Evolutionary conservation across 2,113 vertebrate species (phyloP).

Genomic region (Amblyornis subalaris): DNA sequence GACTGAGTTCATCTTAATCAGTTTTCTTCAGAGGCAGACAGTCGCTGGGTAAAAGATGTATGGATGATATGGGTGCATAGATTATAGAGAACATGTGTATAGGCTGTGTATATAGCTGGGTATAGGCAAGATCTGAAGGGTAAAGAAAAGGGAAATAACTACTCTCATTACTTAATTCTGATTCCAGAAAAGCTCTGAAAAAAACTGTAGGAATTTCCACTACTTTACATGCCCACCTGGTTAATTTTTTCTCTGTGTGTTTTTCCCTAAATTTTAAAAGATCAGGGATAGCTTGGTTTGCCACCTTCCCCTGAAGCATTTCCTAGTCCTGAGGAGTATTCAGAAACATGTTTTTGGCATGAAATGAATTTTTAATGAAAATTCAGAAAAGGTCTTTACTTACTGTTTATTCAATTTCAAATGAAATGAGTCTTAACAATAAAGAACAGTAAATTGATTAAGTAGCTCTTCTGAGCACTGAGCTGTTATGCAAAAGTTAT

Average conservation of each 20-base stretch:
- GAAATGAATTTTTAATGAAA: not conserved
- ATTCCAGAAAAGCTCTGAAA: not conserved
- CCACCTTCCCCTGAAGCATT: not conserved
- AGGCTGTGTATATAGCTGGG: not conserved
- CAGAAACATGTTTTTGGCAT: not conserved
- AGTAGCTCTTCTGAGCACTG: not conserved
- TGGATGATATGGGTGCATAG: not conserved
- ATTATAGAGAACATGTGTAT: not conserved
- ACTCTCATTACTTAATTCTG: not conserved
- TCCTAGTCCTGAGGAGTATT: not conserved
- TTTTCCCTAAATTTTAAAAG: not conserved
- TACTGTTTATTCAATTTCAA: not conserved
- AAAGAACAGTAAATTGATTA: constrained; percentile 22
- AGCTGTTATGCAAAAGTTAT: not conserved
- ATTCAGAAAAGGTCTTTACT: not conserved
- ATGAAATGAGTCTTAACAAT: not conserved
- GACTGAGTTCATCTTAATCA: not conserved
- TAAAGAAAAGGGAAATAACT: not conserved
- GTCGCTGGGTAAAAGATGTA: not conserved
- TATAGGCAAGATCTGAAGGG: not conserved
- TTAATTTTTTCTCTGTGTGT: not conserved
- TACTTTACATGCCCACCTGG: not conserved
- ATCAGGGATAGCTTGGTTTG: not conserved
- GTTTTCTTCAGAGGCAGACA: not conserved
- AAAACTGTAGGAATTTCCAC: not conserved